These are phyloP conservation scores for Ophion ventricosus DNA, from an alignment of 2,888 invertebrate genomes.

Conservation along the genomic window DNA sequence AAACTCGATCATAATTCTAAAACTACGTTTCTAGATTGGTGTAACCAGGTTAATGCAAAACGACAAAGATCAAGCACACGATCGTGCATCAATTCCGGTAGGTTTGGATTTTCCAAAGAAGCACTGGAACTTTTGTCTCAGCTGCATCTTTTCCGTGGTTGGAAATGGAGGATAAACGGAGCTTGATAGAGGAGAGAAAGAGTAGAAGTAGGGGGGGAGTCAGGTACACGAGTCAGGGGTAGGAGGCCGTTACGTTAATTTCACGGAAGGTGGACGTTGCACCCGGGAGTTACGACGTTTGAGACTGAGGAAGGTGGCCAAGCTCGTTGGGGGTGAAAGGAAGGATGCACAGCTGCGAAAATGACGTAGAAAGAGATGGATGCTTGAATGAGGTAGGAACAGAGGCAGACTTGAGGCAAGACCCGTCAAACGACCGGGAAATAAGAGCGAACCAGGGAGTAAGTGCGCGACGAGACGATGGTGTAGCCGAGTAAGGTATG, in stretches of 20 bases:
- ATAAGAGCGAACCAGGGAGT: constrained; percentile 20
- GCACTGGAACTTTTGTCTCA: constrained; percentile 46
- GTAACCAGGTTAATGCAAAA: constrained; percentile 42
- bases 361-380: constrained; percentile 46
- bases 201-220: constrained; percentile 26
- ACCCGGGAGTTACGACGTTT: constrained; percentile 64
- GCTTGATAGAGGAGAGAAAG: constrained; percentile 35
- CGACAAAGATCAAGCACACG: constrained; percentile 44
- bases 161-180: constrained; percentile 53
- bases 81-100: constrained; percentile 23
- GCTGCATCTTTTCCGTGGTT: constrained; percentile 47
- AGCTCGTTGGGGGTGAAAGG: constrained; percentile 50
- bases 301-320: constrained; percentile 52
- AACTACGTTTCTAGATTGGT: constrained; percentile 25
- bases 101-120: constrained; percentile 12
- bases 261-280: constrained; percentile 67
- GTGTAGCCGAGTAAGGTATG: constrained; percentile 9
- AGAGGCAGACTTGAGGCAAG: constrained; percentile 49
- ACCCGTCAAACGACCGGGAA: constrained; percentile 49
- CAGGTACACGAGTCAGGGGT: constrained; percentile 3
- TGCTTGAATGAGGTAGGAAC: constrained; percentile 33
- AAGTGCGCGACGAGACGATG: constrained; percentile 24
- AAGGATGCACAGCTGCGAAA: constrained; percentile 50
- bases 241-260: constrained; percentile 55
- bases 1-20: constrained; percentile 43